These are phyloP conservation scores for Etheostoma spectabile DNA, from an alignment of 2,113 vertebrate genomes.

Conservation along the genomic window DNA sequence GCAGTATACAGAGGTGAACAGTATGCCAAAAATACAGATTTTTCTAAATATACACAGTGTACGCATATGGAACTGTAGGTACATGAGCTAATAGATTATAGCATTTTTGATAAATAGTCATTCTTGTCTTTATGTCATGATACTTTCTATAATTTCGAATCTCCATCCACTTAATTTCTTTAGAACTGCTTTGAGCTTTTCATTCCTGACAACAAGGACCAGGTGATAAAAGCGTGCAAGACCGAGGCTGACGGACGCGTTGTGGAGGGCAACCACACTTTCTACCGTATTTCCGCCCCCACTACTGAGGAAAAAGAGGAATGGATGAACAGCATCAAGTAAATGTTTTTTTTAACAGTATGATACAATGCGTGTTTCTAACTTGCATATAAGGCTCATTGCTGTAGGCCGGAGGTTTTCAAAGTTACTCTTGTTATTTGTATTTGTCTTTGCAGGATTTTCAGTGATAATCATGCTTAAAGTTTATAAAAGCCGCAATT, in stretches of 20 bases:
- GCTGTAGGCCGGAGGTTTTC: background rate
- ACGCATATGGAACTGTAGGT: background rate
- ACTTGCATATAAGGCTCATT: background rate
- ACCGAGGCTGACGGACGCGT: constrained; percentile 96
- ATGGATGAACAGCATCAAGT: constrained; percentile 99
- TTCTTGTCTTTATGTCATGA: background rate
- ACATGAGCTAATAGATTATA: background rate
- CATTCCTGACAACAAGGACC: constrained; percentile 97
- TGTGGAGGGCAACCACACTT: constrained; percentile 98
- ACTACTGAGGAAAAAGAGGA: constrained; percentile 95
- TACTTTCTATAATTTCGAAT: background rate
- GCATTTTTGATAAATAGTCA: background rate
- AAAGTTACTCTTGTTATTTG: background rate
- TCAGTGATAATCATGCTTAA: background rate
- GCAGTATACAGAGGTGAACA: background rate
- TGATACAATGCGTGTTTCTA: background rate
- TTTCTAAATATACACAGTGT: background rate
- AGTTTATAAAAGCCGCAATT: background rate
- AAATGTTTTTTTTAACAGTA: constrained; percentile 46
- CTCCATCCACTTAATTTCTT: background rate
- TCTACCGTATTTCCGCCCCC: constrained; percentile 97
- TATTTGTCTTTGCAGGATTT: background rate
- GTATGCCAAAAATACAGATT: background rate
- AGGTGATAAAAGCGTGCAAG: constrained; percentile 99
- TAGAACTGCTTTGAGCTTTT: constrained; percentile 99